phyloP scores from a whole-genome alignment of 2,797 vertebrate genomes.

The Diplodus puntazzo region DNA sequence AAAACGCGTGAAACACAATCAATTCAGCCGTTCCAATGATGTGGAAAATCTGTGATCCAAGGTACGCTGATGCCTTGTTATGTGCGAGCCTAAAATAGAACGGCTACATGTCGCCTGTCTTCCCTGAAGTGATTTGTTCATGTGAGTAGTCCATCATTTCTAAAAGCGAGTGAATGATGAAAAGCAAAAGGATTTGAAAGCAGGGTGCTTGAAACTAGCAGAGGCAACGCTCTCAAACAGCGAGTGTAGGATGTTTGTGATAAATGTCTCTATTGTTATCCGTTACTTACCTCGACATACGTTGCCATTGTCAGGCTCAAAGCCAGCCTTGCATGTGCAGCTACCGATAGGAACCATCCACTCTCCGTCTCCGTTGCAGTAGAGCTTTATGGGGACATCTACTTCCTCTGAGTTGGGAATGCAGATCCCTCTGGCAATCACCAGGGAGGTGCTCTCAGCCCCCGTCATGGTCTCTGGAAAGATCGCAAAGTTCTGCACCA shows the following conservation, averaged over 20 bases:
- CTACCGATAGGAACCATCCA: slow-evolving; percentile 99
- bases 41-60: slow-evolving; percentile 49
- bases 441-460: slow-evolving; percentile 96
- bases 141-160: slow-evolving; percentile 32
- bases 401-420: slow-evolving; percentile 96
- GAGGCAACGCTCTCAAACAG: background rate
- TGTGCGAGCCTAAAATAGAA: slow-evolving; percentile 50
- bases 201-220: background rate
- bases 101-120: slow-evolving; percentile 24
- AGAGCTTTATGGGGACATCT: slow-evolving; percentile 98
- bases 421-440: slow-evolving; percentile 95
- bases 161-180: slow-evolving; percentile 28
- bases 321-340: slow-evolving; percentile 97
- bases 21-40: slow-evolving; percentile 50
- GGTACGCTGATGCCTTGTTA: slow-evolving; percentile 33
- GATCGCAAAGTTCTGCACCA: slow-evolving; percentile 97
- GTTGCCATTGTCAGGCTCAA: slow-evolving; percentile 95
- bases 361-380: slow-evolving; percentile 97
- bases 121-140: slow-evolving; percentile 41
- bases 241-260: background rate
- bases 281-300: slow-evolving; percentile 92
- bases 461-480: slow-evolving; percentile 99
- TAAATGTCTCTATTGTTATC: background rate
- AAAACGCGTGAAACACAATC: slow-evolving; percentile 64
- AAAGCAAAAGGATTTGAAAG: slow-evolving; percentile 12